Conservation (phyloP, 1,140 invertebrate species). For the Heliconius hermathena region DNA sequence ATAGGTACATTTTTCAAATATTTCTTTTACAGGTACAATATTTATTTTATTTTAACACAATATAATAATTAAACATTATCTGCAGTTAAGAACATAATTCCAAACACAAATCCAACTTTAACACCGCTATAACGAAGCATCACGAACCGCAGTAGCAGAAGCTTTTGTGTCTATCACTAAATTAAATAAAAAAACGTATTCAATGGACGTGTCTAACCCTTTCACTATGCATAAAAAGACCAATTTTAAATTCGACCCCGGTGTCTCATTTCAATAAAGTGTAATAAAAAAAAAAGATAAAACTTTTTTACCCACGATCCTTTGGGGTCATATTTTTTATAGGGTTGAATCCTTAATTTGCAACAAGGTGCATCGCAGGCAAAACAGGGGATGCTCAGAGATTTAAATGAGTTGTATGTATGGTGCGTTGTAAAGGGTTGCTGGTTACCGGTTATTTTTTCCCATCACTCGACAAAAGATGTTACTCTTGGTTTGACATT, state of each 20-base stretch:
- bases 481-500: slow-evolving; percentile 66
- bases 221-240: slow-evolving; percentile 68
- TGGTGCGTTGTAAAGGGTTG: slow-evolving; percentile 65
- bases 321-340: slow-evolving; percentile 77
- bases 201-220: slow-evolving; percentile 70
- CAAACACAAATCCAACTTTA: slow-evolving; percentile 41
- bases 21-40: not conserved
- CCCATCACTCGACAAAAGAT: slow-evolving; percentile 67
- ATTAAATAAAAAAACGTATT: slow-evolving; percentile 64
- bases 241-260: slow-evolving; percentile 75
- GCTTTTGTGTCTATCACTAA: slow-evolving; percentile 48
- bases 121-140: slow-evolving; percentile 51
- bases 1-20: not conserved
- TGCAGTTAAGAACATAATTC: slow-evolving; percentile 31
- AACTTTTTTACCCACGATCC: slow-evolving; percentile 76
- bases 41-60: too few species aligned
- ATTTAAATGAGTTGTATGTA: slow-evolving; percentile 76
- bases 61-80: not conserved
- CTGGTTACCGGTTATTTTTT: slow-evolving; percentile 58
- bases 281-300: slow-evolving; percentile 72
- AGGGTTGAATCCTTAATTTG: slow-evolving; percentile 78
- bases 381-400: slow-evolving; percentile 59
- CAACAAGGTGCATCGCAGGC: slow-evolving; percentile 77
- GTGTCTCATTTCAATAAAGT: slow-evolving; percentile 79
- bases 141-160: slow-evolving; percentile 62